A percentile compares a stretch with the other conserved stretches of the same genome.
Conservation (phyloP, 2,888 invertebrate species). For the Acleris sparsana region DNA sequence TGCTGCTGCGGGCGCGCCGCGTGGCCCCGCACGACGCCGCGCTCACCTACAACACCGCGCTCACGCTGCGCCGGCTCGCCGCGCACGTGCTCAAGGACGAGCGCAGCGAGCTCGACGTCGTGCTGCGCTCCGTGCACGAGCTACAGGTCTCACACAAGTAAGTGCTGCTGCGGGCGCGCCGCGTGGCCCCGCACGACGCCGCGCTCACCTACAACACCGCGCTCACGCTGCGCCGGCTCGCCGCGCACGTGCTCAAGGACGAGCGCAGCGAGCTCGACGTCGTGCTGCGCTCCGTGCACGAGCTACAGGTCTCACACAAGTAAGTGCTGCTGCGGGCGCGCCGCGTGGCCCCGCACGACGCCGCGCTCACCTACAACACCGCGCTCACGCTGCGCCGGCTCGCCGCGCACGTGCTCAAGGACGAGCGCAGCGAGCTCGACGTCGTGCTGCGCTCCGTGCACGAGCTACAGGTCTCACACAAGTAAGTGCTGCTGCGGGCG, state of each 20-base stretch:
- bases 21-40: slow-evolving; percentile 97
- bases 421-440: slow-evolving; percentile 95
- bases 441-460: slow-evolving; percentile 95
- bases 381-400: slow-evolving; percentile 95
- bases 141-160: slow-evolving; percentile 92
- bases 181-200: slow-evolving; percentile 97
- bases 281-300: slow-evolving; percentile 95
- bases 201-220: slow-evolving; percentile 97
- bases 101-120: slow-evolving; percentile 92
- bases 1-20: slow-evolving; percentile 93
- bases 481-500: slow-evolving; percentile 91
- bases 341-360: slow-evolving; percentile 96
- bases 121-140: slow-evolving; percentile 97
- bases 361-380: slow-evolving; percentile 96
- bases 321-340: slow-evolving; percentile 93
- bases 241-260: slow-evolving; percentile 95
- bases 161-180: slow-evolving; percentile 93
- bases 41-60: slow-evolving; percentile 96
- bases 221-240: slow-evolving; percentile 94
- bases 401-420: slow-evolving; percentile 95
- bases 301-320: slow-evolving; percentile 93
- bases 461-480: slow-evolving; percentile 95
- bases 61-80: slow-evolving; percentile 95
- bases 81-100: slow-evolving; percentile 96
- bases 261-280: slow-evolving; percentile 95